Evolutionary conservation across 2,888 invertebrate genomes (phyloP).

Genomic region (Dioctria linearis): DNA sequence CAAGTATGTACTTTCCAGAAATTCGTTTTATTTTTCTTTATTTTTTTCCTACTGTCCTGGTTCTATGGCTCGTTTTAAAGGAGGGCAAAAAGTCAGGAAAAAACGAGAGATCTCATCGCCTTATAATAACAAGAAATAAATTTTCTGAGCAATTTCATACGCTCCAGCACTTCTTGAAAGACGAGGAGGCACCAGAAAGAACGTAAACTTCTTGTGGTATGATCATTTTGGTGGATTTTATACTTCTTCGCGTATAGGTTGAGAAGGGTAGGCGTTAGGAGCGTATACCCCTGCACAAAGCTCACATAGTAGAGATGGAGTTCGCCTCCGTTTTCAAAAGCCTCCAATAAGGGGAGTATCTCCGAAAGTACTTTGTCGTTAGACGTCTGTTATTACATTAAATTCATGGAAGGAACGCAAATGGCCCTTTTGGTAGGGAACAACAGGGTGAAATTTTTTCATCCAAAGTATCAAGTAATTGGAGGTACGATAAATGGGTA

Average conservation of each 20-base stretch:
- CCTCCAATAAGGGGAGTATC: slow-evolving; percentile 48
- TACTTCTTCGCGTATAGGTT: slow-evolving; percentile 19
- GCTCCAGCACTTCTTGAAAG: slow-evolving; percentile 45
- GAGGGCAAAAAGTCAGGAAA: slow-evolving; percentile 34
- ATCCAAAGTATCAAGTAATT: slow-evolving; percentile 49
- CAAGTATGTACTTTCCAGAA: not conserved
- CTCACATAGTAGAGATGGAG: slow-evolving; percentile 11
- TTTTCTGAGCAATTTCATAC: slow-evolving; percentile 58
- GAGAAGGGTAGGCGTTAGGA: too few relatives aligned
- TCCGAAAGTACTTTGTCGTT: slow-evolving; percentile 56
- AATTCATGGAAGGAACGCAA: slow-evolving; percentile 53
- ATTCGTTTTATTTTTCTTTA: not conserved
- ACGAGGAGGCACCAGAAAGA: slow-evolving; percentile 23
- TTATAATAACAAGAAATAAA: slow-evolving; percentile 59
- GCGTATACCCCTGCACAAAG: not conserved
- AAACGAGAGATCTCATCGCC: slow-evolving; percentile 55
- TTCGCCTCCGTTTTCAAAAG: slow-evolving; percentile 23
- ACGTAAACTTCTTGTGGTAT: slow-evolving; percentile 8
- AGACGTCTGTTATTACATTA: slow-evolving; percentile 58
- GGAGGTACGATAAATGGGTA: slow-evolving; percentile 51
- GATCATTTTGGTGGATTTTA: slow-evolving; percentile 30
- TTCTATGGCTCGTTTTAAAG: not conserved
- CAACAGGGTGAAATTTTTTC: slow-evolving; percentile 34
- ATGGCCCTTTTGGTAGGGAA: slow-evolving; percentile 37
- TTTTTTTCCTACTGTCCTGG: slow-evolving; percentile 1